phyloP scores from a whole-genome alignment of 2,113 vertebrate species.

The Chaetops frenatus region DNA sequence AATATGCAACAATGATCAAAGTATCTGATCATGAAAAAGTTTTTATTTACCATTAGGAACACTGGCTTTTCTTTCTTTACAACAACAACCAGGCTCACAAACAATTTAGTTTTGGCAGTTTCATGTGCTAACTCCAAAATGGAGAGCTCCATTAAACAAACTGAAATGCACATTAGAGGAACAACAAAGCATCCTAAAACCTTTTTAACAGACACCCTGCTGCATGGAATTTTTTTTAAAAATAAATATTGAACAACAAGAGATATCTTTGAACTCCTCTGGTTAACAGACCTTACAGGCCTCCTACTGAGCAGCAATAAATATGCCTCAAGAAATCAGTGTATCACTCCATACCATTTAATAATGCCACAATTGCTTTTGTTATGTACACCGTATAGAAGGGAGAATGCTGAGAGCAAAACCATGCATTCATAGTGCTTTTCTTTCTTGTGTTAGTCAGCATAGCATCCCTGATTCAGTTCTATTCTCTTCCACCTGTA shows the following conservation, averaged over 20 bases:
- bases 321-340: constrained; percentile 23
- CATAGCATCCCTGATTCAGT: background rate
- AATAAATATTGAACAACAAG: constrained; percentile 37
- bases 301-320: constrained; percentile 19
- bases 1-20: background rate
- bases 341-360: constrained; percentile 38
- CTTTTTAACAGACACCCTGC: constrained; percentile 26
- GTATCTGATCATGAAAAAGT: background rate
- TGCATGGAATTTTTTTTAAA: background rate
- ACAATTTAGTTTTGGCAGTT: background rate
- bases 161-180: background rate
- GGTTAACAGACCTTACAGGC: constrained; percentile 39
- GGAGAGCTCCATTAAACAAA: background rate
- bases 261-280: constrained; percentile 40
- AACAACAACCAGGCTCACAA: background rate
- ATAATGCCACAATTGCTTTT: constrained; percentile 36
- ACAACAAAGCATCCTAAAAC: constrained; percentile 26
- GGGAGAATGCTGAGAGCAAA: background rate
- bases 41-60: background rate
- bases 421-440: background rate
- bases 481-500: constrained; percentile 10
- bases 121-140: background rate
- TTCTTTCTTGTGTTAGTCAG: background rate
- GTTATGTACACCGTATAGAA: constrained; percentile 35
- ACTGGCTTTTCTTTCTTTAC: background rate